Conservation (phyloP, 2,113 vertebrate genomes). For the Orientallactaga bullata region DNA sequence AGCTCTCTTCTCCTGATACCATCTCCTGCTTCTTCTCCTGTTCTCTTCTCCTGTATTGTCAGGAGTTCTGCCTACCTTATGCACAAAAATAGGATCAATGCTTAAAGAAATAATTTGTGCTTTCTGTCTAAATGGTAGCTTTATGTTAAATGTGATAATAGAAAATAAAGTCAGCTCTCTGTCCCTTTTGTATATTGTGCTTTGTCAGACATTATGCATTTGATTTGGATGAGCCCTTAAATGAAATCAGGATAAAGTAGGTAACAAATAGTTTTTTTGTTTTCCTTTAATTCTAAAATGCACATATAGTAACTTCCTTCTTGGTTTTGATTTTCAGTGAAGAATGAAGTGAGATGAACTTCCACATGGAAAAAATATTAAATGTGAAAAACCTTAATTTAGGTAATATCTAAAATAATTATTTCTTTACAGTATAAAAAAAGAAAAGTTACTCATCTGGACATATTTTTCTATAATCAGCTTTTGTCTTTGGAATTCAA, state of each 20-base stretch:
- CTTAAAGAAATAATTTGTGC: neutral
- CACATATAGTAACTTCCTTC: neutral
- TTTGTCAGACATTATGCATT: neutral
- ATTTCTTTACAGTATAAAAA: too few relatives aligned
- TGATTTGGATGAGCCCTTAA: neutral
- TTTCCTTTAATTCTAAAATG: neutral
- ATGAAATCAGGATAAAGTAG: neutral
- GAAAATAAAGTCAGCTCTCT: neutral
- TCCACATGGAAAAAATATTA: too few relatives aligned
- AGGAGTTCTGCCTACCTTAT: fast-evolving
- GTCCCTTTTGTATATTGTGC: neutral
- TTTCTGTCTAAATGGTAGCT: neutral
- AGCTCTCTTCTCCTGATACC: too few relatives aligned
- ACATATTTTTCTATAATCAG: neutral
- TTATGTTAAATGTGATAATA: neutral
- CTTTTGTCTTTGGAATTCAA: neutral
- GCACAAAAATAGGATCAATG: neutral
- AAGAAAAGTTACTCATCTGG: neutral
- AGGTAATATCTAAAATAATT: too few relatives aligned
- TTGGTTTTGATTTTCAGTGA: neutral
- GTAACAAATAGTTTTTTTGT: neutral
- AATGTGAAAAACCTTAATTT: too few relatives aligned
- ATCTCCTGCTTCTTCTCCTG: too few relatives aligned
- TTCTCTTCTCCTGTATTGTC: neutral
- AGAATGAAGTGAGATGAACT: neutral